Evolutionary conservation across 2,797 vertebrate species (phyloP), one percentile per base, ranked within the genome.

Genomic region (Chrysocyon brachyurus): DNA sequence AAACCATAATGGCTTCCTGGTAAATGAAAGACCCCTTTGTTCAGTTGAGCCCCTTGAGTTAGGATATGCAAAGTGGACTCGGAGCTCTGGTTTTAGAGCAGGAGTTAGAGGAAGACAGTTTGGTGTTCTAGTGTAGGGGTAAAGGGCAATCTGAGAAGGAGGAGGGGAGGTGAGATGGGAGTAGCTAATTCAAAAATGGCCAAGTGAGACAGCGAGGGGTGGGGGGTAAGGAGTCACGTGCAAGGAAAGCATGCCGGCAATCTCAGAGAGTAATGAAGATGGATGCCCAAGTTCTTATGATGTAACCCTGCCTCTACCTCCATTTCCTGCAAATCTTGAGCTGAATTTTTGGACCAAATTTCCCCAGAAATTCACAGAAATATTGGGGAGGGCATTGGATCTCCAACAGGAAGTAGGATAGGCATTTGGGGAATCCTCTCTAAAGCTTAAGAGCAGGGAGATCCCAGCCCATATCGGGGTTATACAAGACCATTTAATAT

Each of bases 11-110:
- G 46, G 19, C 77, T 96, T 97, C 17, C 77, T 93, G 89, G 31
- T 93, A 33, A 93, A 26, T 91, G 59, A 96, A 97, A 96, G 70
- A 14, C 31, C 22, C 68, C 40, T 89, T 90, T 94, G 84, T 90
- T 81, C 73, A 75, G 57, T 64, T 68, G 31, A 81, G 9, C 12
- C 86, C 6, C 31, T 79, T 54, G 61, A 89, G 14, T 81, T 88
- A 72, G 54, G 70, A 63, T 81, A 54, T 61, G 24, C 17, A 87
- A 87, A 92, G 68, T 88, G 28, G 17, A 28, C 28, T 91, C 40
- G 36, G 46, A 87, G 36, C 59, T 97, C 78, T 46, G n/a, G n/a
- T 73, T 46, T 72, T 91, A 19, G 87, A 86, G 26, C 33, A 73
- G n/a, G 49, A 96, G 21, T 79, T 91, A n/a, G 91, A 82, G 57